Evolutionary conservation across 2,113 vertebrate species (phyloP).

Genomic region (Pluvianellus socialis): DNA sequence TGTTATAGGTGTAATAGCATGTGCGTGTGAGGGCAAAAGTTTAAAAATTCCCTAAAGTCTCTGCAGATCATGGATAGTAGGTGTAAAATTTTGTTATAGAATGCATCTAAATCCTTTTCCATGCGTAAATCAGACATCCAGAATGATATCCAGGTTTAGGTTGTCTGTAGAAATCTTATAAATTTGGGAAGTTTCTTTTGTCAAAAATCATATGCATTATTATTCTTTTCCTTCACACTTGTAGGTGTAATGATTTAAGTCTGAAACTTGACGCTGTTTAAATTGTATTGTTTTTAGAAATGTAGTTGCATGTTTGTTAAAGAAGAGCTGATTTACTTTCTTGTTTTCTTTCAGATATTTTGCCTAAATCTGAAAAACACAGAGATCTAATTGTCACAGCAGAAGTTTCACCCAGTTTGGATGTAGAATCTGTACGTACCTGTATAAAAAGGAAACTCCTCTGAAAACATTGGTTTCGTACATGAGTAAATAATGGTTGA

Average conservation of each 20-base stretch:
- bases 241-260: background rate
- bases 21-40: background rate
- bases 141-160: background rate
- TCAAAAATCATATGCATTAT: background rate
- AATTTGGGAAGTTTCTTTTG: background rate
- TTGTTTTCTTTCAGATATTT: constrained; percentile 77
- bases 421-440: constrained; percentile 83
- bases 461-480: background rate
- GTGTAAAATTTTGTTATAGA: background rate
- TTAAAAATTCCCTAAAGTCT: background rate
- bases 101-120: background rate
- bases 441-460: background rate
- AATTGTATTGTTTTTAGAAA: background rate
- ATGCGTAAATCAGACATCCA: background rate
- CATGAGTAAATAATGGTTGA: background rate
- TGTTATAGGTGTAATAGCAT: background rate
- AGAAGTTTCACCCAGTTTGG: constrained; percentile 79
- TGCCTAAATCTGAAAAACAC: constrained; percentile 78
- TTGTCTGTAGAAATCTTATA: background rate
- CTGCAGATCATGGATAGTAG: background rate
- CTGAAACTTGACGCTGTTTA: background rate
- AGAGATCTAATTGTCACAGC: constrained; percentile 80
- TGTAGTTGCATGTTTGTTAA: background rate
- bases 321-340: background rate
- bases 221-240: background rate